A percentile compares a stretch with the other conserved stretches of the same genome.
phyloP scores from a whole-genome alignment of 2,113 vertebrate species.

The Pseudonaja textilis region DNA sequence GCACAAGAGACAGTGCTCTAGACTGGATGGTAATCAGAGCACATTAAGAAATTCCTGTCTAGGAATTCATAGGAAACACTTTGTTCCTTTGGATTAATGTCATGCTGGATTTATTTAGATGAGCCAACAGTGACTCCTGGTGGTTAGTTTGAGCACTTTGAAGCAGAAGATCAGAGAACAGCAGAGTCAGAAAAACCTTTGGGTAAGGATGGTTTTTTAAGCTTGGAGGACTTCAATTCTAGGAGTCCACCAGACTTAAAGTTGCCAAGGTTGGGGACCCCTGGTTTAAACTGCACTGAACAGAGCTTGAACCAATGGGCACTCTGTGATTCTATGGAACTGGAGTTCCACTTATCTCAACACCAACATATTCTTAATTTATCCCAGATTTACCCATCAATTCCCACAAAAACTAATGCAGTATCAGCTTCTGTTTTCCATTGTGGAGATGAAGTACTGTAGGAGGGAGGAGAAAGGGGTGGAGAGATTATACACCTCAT shows the following conservation, averaged over 20 bases:
- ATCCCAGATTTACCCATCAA: neutral
- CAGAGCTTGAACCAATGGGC: neutral
- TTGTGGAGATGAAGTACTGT: neutral
- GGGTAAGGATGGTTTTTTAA: neutral
- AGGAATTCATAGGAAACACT: neutral
- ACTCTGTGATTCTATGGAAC: neutral
- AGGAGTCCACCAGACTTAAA: too few relatives aligned
- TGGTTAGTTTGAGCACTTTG: constrained; percentile 45
- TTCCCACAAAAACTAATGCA: neutral
- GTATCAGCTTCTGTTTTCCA: neutral
- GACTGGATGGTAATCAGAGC: neutral
- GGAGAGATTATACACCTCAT: neutral
- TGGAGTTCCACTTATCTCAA: neutral
- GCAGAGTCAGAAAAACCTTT: neutral
- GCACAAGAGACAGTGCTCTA: neutral
- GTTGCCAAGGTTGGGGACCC: too few relatives aligned
- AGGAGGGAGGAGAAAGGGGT: neutral
- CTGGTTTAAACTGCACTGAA: neutral
- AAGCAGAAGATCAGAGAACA: neutral
- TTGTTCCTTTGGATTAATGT: neutral
- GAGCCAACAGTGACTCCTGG: constrained; percentile 62
- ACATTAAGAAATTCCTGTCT: constrained; percentile 3
- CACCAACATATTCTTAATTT: neutral
- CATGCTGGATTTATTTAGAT: neutral
- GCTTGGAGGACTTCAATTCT: too few relatives aligned